phyloP scores from a whole-genome alignment of 1,140 invertebrate species.

The Drosophila arawakana region DNA sequence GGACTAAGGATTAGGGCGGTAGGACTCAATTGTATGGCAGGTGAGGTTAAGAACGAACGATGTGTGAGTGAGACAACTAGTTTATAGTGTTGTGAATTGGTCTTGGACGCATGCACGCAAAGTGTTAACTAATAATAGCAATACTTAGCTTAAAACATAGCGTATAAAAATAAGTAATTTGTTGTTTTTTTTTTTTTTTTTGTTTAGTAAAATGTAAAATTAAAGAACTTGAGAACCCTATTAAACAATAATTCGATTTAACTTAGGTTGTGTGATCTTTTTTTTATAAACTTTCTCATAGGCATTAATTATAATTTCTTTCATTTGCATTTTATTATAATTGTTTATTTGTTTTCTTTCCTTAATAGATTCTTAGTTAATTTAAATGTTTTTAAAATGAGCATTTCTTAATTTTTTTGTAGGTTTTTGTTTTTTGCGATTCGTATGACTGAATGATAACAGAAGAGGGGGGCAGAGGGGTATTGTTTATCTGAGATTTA shows the following conservation, averaged over 20 bases:
- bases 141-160: conserved; percentile 78
- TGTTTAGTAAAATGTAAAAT: conserved; percentile 59
- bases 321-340: conserved; percentile 49
- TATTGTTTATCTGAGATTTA: conserved; percentile 46
- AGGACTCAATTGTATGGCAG: not conserved
- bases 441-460: conserved; percentile 26
- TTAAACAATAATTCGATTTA: conserved; percentile 39
- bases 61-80: not conserved
- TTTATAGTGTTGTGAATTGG: conserved; percentile 35
- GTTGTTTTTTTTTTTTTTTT: no score
- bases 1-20: no score
- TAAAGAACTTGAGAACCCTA: conserved; percentile 71
- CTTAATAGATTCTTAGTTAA: conserved; percentile 58
- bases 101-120: conserved; percentile 75
- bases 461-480: conserved; percentile 1
- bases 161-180: conserved; percentile 73
- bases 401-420: conserved; percentile 46
- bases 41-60: not conserved
- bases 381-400: conserved; percentile 68
- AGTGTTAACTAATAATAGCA: conserved; percentile 74
- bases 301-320: conserved; percentile 37
- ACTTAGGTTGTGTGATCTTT: conserved; percentile 57
- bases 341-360: conserved; percentile 46
- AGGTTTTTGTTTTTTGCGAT: conserved; percentile 28
- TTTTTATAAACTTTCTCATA: conserved; percentile 31